A percentile compares a stretch with the other conserved stretches of the same genome.
These are phyloP conservation scores for Pollenia angustigena DNA, from an alignment of 2,888 invertebrate species.

Conservation along the genomic window DNA sequence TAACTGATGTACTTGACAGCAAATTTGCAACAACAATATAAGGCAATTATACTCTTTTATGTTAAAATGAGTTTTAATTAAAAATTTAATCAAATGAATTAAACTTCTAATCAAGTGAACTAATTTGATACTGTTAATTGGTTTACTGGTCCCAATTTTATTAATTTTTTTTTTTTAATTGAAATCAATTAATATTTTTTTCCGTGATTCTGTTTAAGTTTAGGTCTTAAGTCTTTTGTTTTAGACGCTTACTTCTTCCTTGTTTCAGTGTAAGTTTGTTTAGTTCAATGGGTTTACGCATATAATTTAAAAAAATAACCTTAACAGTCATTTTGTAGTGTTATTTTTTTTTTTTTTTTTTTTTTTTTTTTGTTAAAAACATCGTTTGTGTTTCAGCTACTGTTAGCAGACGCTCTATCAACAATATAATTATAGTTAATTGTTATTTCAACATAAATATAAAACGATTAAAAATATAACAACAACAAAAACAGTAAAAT, in stretches of 20 bases:
- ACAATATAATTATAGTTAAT: conserved; percentile 61
- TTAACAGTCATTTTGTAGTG: not conserved
- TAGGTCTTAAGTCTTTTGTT: conserved; percentile 59
- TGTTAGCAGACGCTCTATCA: conserved; percentile 43
- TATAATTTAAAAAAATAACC: not conserved
- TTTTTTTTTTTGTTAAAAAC: conserved; percentile 44
- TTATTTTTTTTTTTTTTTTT: not conserved
- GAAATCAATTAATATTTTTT: no score
- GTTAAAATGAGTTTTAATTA: no score
- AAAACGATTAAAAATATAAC: conserved; percentile 1
- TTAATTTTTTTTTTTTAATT: no score
- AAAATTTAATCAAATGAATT: no score
- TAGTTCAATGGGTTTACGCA: not conserved
- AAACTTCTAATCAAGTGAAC: no score
- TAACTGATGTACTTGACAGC: no score
- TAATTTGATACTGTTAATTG: no score
- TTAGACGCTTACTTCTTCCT: not conserved
- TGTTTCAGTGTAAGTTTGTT: not conserved
- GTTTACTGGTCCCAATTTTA: no score
- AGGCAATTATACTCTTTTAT: no score
- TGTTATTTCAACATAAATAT: conserved; percentile 57
- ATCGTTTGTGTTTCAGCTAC: conserved; percentile 27
- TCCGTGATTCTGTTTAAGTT: not conserved
- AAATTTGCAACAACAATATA: no score
- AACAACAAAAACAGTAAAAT: conserved; percentile 33